Percentiles rank a stretch among this genome's conserved stretches.
These are phyloP conservation scores for Lichenostomus cassidix DNA, from an alignment of 2,113 vertebrate genomes.

Conservation along the genomic window DNA sequence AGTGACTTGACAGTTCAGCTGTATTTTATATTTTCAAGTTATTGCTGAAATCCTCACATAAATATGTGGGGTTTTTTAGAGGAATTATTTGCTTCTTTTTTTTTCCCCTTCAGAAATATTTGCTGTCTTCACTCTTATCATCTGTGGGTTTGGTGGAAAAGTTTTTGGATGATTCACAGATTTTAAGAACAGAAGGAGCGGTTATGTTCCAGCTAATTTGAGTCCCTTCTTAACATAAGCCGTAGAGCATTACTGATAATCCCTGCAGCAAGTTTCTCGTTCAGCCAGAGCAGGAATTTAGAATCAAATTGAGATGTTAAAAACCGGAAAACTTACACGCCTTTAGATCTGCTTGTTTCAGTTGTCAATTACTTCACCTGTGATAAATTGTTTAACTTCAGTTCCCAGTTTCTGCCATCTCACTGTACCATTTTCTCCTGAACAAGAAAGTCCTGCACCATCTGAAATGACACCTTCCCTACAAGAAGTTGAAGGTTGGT, in stretches of 20 bases:
- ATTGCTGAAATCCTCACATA: background rate
- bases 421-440: background rate
- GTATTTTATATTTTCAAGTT: background rate
- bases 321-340: background rate
- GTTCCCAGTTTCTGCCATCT: background rate
- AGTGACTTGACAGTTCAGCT: background rate
- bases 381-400: background rate
- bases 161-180: constrained; percentile 19
- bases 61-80: background rate
- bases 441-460: background rate
- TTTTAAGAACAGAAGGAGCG: constrained; percentile 24
- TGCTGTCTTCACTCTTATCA: constrained; percentile 16
- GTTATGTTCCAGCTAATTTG: constrained; percentile 36
- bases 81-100: background rate
- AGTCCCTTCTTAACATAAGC: constrained; percentile 21
- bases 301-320: constrained; percentile 12
- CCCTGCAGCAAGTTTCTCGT: background rate
- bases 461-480: background rate
- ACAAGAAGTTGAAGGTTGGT: background rate
- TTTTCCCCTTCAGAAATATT: background rate
- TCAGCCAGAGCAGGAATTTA: background rate
- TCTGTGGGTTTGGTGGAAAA: background rate
- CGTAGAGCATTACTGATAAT: constrained; percentile 5
- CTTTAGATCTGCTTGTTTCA: background rate
- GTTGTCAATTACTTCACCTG: background rate